These are phyloP conservation scores for Indicator maculatus DNA, from an alignment of 2,113 vertebrate species.

Conservation along the genomic window DNA sequence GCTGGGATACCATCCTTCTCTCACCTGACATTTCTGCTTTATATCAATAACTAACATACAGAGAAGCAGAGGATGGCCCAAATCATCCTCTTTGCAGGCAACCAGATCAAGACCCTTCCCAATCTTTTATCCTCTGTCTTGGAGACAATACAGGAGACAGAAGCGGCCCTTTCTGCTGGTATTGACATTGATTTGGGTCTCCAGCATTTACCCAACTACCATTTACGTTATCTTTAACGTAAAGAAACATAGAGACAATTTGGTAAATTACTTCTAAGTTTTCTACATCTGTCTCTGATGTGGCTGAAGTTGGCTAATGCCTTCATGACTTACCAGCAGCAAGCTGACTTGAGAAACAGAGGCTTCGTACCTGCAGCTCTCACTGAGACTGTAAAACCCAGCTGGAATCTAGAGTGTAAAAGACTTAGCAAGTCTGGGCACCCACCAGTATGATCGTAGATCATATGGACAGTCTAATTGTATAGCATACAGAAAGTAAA, in stretches of 20 bases:
- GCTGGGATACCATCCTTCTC: not conserved
- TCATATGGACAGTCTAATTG: not conserved
- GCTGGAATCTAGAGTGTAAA: not conserved
- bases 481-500: not conserved
- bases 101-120: not conserved
- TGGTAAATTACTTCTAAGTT: not conserved
- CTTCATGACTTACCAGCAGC: not conserved
- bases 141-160: not conserved
- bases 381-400: not conserved
- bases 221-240: not conserved
- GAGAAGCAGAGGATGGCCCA: not conserved
- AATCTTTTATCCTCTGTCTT: not conserved
- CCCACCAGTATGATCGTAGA: not conserved
- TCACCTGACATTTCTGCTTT: not conserved
- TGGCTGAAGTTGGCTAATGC: not conserved
- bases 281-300: not conserved
- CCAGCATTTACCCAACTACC: not conserved
- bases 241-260: not conserved
- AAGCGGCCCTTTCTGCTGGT: not conserved
- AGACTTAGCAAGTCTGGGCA: slow-evolving; percentile 11
- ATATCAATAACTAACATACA: not conserved
- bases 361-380: not conserved
- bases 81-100: not conserved
- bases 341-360: not conserved
- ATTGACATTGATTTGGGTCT: not conserved